A percentile compares a stretch with the other conserved stretches of the same genome.
phyloP scores from a whole-genome alignment of 2,888 invertebrate genomes.

The Drosophila flavopinicola region DNA sequence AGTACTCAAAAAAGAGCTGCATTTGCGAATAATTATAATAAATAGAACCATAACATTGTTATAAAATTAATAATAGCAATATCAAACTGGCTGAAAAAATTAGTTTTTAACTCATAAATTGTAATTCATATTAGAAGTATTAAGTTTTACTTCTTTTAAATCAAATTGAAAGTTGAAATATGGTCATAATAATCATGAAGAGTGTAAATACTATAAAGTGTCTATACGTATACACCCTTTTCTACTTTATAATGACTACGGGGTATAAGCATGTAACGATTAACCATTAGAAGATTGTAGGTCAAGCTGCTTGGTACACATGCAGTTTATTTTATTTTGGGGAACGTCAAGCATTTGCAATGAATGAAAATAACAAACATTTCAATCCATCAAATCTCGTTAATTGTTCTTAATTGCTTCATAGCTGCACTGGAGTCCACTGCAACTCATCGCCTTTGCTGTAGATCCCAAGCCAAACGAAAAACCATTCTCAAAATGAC shows the following conservation, averaged over 20 bases:
- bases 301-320: constrained; percentile 13
- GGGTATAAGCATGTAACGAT: constrained; percentile 2
- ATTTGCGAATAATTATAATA: no score
- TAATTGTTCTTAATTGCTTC: constrained; percentile 75
- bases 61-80: no score
- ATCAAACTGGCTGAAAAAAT: no score
- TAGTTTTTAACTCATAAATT: no score
- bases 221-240: neutral
- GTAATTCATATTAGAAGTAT: no score
- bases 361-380: constrained; percentile 36
- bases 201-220: no score
- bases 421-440: constrained; percentile 20
- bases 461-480: constrained; percentile 49
- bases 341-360: constrained; percentile 29
- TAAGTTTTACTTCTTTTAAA: no score
- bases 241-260: neutral
- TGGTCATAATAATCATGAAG: no score
- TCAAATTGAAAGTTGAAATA: no score
- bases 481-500: constrained; percentile 47
- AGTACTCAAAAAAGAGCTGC: no score
- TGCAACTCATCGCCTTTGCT: constrained; percentile 43
- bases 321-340: constrained; percentile 14
- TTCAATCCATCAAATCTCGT: constrained; percentile 66
- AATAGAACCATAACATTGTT: no score
- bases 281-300: constrained; percentile 18